phyloP scores from a whole-genome alignment of 1,140 invertebrate species.

The Aphelenchoides fujianensis region DNA sequence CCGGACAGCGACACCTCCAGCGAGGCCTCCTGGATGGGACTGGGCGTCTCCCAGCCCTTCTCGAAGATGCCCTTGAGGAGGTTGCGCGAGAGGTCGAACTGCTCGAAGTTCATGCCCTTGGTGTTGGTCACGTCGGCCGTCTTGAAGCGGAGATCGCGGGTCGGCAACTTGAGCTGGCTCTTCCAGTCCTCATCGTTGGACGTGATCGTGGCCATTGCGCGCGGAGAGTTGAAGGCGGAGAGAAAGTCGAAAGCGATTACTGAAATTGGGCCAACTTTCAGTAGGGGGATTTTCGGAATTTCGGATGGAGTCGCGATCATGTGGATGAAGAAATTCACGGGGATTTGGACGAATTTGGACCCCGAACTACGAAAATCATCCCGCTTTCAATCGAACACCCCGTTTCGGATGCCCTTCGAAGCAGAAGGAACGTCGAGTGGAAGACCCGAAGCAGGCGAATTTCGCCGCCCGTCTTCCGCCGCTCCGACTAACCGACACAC shows the following conservation, averaged over 20 bases:
- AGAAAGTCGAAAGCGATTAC: not conserved
- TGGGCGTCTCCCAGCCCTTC: slow-evolving; percentile 99
- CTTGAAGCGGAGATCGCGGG: slow-evolving; percentile 88
- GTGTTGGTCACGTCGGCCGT: slow-evolving; percentile 93
- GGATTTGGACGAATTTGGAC: too few relatives aligned
- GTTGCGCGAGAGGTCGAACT: slow-evolving; percentile 94
- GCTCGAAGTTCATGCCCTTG: slow-evolving; percentile 98
- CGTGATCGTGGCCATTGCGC: not conserved
- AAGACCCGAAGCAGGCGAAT: too few relatives aligned
- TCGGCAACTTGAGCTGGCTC: slow-evolving; percentile 87
- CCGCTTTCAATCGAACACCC: too few relatives aligned
- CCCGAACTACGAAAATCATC: too few relatives aligned
- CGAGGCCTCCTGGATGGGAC: slow-evolving; percentile 97
- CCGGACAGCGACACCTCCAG: slow-evolving; percentile 96
- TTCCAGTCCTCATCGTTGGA: slow-evolving; percentile 78
- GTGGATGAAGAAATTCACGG: not conserved
- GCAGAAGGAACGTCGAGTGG: too few relatives aligned
- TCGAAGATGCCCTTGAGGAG: slow-evolving; percentile 99
- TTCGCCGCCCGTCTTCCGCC: too few relatives aligned
- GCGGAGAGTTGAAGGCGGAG: not conserved
- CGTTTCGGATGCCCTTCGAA: too few relatives aligned
- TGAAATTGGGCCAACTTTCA: too few relatives aligned
- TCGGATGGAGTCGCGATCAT: too few relatives aligned
- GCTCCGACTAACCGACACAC: not conserved
- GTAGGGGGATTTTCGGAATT: too few relatives aligned